Evolutionary conservation across 2,888 invertebrate genomes (phyloP), one percentile per base, ranked within the genome.

Genomic region (Corbicula japonica): DNA sequence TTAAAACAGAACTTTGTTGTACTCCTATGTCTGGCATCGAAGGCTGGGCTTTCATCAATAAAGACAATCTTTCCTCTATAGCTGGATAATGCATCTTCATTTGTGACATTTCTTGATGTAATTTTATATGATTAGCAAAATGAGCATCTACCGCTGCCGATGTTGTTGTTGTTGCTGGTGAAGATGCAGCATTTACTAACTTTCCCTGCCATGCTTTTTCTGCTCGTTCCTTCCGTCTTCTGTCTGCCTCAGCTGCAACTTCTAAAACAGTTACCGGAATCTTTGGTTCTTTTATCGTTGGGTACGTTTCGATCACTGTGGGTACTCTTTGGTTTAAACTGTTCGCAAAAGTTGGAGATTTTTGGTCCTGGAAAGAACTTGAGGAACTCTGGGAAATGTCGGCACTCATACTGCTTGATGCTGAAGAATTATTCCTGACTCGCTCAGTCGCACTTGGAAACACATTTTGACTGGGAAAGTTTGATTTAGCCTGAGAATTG

Each of bases 261-360:
- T 83, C 82, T 34, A 73, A 52, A 5, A 79, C 82, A 6, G 79
- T 79, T 6, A 79, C 76, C 15, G 82, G 82, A 41, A 83, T 83
- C 28, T 70, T 48, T 10, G 61, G 62, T 15, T 54, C 54, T 18
- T 30, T n/a, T 30, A 41, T 35, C 10, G 54, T 26, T n/a, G 41
- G 12, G n/a, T 15, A 21, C 1, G 10, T 65, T n/a, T 66, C 54
- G 23, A 54, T 41, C 1, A 66, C 54, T 26, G 66, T 30, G 23
- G 66, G 52, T 18, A 66, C 4, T 30, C n/a, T 54, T 23, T 52
- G 38, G 0, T n/a, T n/a, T n/a, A n/a, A n/a, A n/a, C n/a, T n/a
- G n/a, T n/a, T n/a, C n/a, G n/a, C n/a, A n/a, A n/a, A n/a, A n/a
- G n/a, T n/a, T n/a, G n/a, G n/a, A n/a, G n/a, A n/a, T n/a, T n/a